These are phyloP conservation scores for Apoda limacodes DNA, from an alignment of 2,888 invertebrate species.

Conservation along the genomic window DNA sequence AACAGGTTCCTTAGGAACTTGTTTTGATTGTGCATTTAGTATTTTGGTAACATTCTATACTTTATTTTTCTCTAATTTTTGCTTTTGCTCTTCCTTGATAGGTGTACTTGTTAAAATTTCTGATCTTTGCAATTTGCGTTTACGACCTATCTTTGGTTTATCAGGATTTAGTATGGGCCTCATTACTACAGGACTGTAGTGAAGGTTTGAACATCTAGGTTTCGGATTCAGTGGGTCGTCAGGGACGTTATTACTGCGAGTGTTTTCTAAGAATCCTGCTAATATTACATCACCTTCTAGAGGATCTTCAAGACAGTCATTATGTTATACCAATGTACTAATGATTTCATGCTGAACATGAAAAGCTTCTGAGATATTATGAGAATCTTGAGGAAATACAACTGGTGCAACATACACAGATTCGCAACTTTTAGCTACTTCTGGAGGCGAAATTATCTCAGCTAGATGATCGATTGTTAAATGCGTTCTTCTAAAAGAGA, in stretches of 20 bases:
- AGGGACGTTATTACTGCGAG: no score
- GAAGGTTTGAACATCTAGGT: slow-evolving; percentile 19
- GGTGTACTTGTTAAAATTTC: no score
- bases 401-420: slow-evolving; percentile 7
- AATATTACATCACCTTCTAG: no score
- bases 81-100: no score
- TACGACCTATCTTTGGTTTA: no score
- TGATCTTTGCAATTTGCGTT: no score
- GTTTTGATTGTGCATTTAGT: slow-evolving; percentile 19
- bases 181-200: slow-evolving; percentile 17
- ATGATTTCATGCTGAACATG: slow-evolving; percentile 13
- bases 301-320: no score
- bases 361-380: no score
- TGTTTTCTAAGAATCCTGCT: no score
- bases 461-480: slow-evolving; percentile 13
- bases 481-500: slow-evolving; percentile 12
- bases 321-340: slow-evolving; percentile 14
- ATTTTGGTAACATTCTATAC: slow-evolving; percentile 20
- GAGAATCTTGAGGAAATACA: no score
- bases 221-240: slow-evolving; percentile 20
- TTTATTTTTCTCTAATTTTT: slow-evolving; percentile 21
- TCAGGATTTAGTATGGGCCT: slow-evolving; percentile 20
- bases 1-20: slow-evolving; percentile 18
- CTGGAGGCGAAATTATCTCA: slow-evolving; percentile 13
- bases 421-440: slow-evolving; percentile 9